phyloP scores from a whole-genome alignment of 2,888 invertebrate genomes.

The Tortricodes alternella region DNA sequence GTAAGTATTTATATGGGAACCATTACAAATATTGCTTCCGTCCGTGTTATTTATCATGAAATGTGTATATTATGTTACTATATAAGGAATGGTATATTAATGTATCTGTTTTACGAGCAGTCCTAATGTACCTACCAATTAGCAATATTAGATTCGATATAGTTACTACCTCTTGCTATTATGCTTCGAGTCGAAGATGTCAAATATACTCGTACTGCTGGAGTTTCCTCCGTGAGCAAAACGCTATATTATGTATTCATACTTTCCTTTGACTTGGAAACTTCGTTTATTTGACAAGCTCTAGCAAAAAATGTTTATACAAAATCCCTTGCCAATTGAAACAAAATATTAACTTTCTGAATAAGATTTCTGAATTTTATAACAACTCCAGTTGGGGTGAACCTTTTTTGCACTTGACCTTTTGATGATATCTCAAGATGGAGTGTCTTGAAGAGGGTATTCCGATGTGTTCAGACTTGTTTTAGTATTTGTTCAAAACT shows the following conservation, averaged over 20 bases:
- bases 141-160: no score
- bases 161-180: no score
- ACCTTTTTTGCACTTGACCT: constrained; percentile 18
- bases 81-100: no score
- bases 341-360: constrained; percentile 12
- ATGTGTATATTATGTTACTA: no score
- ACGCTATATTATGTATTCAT: constrained; percentile 2
- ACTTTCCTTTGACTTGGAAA: constrained; percentile 1
- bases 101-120: no score
- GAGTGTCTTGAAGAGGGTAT: no score
- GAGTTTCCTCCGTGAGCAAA: not conserved
- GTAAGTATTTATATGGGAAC: no score
- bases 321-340: constrained; percentile 9
- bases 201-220: not conserved
- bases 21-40: no score
- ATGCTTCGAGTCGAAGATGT: not conserved
- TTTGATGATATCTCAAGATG: not conserved
- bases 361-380: not conserved
- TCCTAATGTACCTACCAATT: no score
- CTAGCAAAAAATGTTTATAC: not conserved
- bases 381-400: not conserved
- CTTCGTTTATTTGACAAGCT: not conserved
- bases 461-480: no score
- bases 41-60: no score
- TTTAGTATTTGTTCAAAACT: no score